A percentile compares a stretch with the other conserved stretches of the same genome.
These are phyloP conservation scores for Parus major DNA, from an alignment of 2,113 vertebrate genomes.

Conservation along the genomic window DNA sequence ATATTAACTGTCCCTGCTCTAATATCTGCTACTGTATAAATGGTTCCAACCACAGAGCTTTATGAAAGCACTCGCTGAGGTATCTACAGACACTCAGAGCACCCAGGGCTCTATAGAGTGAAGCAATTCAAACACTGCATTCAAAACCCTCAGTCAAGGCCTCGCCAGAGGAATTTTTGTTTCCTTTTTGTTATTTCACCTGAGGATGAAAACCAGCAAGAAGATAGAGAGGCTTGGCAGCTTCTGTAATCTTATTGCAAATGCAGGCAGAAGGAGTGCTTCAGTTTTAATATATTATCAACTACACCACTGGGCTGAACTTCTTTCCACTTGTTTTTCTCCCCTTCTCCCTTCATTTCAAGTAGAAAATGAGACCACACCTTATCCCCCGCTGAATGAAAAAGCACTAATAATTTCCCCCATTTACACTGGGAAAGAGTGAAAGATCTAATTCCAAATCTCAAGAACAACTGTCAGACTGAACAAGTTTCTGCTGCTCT, in stretches of 20 bases:
- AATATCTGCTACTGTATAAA: not conserved
- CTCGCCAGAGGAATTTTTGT: not conserved
- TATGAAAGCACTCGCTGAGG: not conserved
- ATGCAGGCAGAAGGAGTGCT: not conserved
- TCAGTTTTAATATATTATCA: not conserved
- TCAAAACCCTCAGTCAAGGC: not conserved
- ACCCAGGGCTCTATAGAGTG: not conserved
- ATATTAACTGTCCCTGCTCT: not conserved
- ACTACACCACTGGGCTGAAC: not conserved
- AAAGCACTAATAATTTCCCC: not conserved
- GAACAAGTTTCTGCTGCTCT: slow-evolving; percentile 24
- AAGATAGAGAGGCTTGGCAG: not conserved
- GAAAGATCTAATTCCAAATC: slow-evolving; percentile 23
- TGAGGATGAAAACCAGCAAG: not conserved
- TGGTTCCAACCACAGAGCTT: not conserved
- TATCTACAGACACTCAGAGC: not conserved
- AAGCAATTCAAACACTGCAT: not conserved
- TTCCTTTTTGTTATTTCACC: not conserved
- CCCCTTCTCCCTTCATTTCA: not conserved
- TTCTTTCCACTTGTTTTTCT: not conserved
- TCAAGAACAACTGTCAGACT: slow-evolving; percentile 29
- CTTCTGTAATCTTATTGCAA: not conserved
- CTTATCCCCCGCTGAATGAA: not conserved
- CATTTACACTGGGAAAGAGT: not conserved
- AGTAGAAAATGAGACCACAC: slow-evolving; percentile 4